Conservation (phyloP, 2,113 vertebrate genomes). For the Apus apus region DNA sequence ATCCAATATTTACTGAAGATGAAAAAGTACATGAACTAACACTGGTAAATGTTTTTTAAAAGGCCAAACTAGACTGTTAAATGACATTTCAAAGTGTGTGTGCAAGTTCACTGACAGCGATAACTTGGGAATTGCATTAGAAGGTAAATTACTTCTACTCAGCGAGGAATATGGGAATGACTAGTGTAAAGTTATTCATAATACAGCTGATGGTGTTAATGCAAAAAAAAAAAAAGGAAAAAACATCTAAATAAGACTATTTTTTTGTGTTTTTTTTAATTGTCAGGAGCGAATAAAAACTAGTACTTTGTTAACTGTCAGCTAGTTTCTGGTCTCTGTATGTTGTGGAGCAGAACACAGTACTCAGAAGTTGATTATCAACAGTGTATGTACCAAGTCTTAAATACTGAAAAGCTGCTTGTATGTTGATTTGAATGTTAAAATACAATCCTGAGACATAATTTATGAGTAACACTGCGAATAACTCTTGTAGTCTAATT, state of each 20-base stretch:
- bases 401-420: neutral
- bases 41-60: neutral
- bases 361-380: neutral
- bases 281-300: neutral
- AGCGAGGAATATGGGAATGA: neutral
- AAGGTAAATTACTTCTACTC: neutral
- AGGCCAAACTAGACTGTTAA: neutral
- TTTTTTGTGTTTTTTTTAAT: neutral
- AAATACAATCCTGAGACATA: neutral
- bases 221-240: neutral
- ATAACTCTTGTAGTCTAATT: neutral
- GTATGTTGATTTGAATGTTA: neutral
- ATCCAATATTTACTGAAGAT: neutral
- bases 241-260: neutral
- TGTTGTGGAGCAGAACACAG: neutral
- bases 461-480: neutral
- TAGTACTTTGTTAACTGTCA: neutral
- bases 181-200: neutral
- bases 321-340: neutral
- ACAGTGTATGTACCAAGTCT: neutral
- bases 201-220: neutral
- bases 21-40: neutral
- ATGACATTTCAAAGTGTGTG: neutral
- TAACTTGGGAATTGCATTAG: neutral
- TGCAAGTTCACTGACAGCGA: neutral